Evolutionary conservation across 2,113 vertebrate species (phyloP).

Genomic region (Salvelinus namaycush): DNA sequence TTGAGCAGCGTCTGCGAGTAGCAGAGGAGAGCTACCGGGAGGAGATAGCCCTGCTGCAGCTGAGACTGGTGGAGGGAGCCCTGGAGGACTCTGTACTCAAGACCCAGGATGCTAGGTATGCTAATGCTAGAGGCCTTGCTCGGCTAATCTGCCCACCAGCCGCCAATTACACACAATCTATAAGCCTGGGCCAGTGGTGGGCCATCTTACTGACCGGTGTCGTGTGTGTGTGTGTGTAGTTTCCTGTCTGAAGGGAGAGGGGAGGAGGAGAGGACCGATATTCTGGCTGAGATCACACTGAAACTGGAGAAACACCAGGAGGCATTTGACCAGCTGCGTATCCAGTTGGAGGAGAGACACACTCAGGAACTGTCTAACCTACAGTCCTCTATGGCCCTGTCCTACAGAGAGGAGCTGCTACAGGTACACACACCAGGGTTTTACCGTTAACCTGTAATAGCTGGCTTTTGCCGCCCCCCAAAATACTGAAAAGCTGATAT

Average conservation of each 20-base stretch:
- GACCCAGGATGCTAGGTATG: slow-evolving; percentile 70
- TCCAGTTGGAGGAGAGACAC: slow-evolving; percentile 74
- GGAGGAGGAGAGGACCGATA: slow-evolving; percentile 61
- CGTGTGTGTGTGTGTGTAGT: slow-evolving; percentile 58
- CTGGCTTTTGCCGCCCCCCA: no score
- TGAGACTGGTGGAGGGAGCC: slow-evolving; percentile 74
- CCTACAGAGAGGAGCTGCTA: slow-evolving; percentile 76
- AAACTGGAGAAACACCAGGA: slow-evolving; percentile 78
- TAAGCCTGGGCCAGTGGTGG: no score
- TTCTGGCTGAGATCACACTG: slow-evolving; percentile 56
- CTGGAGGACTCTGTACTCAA: slow-evolving; percentile 74
- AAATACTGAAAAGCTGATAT: no score
- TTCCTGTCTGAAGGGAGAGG: slow-evolving; percentile 63
- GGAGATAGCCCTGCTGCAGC: slow-evolving; percentile 80
- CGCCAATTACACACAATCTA: not conserved
- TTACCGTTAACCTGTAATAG: no score
- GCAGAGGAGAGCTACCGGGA: slow-evolving; percentile 85
- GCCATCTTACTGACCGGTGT: not conserved
- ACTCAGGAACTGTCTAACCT: slow-evolving; percentile 66
- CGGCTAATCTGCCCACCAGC: not conserved
- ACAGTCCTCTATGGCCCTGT: slow-evolving; percentile 66
- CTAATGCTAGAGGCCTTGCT: not conserved
- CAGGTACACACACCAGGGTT: slow-evolving; percentile 52
- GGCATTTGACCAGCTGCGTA: slow-evolving; percentile 60
- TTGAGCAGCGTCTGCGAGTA: slow-evolving; percentile 80